These are phyloP conservation scores for Chaetodon auriga DNA, from an alignment of 2,113 vertebrate genomes.

Conservation along the genomic window DNA sequence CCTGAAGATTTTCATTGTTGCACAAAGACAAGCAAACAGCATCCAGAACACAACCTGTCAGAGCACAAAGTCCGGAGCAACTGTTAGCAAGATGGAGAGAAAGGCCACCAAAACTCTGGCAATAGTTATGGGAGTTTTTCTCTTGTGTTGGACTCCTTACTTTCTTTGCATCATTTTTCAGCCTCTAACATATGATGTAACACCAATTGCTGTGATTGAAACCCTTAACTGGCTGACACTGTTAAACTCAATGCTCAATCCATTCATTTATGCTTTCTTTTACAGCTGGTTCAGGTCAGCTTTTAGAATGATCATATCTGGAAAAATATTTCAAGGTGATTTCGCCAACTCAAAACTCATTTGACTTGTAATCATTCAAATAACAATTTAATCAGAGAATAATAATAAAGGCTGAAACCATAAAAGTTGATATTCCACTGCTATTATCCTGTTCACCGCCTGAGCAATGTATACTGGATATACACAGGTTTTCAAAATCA, in stretches of 20 bases:
- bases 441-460: background rate
- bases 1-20: background rate
- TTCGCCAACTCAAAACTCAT: background rate
- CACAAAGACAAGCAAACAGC: background rate
- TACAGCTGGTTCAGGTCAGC: slow-evolving; percentile 3
- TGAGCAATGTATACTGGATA: too few species aligned
- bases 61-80: background rate
- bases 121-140: background rate
- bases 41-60: slow-evolving; percentile 1
- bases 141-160: background rate
- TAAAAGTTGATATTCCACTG: background rate
- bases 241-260: background rate
- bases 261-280: slow-evolving; percentile 4
- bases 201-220: background rate
- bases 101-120: slow-evolving; percentile 4
- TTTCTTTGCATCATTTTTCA: background rate
- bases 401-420: too few species aligned
- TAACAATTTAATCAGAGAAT: background rate
- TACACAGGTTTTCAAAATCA: too few species aligned
- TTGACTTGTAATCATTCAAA: background rate
- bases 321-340: slow-evolving; percentile 3
- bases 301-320: background rate
- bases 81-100: background rate
- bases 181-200: background rate
- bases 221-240: background rate